Evolutionary conservation across 2,113 vertebrate species (phyloP).

Genomic region (Podilymbus podiceps): DNA sequence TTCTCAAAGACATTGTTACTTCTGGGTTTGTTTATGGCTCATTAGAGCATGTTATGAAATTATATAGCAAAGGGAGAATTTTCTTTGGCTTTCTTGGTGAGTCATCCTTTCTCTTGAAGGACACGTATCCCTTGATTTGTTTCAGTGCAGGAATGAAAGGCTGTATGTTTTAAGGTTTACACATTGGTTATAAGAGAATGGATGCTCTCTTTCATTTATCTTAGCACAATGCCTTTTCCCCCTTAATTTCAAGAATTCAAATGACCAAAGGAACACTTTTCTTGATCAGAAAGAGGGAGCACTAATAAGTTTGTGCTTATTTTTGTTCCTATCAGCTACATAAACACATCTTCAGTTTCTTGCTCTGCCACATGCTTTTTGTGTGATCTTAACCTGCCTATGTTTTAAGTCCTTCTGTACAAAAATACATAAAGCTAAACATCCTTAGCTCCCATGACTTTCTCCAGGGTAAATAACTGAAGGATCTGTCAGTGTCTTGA

Average conservation of each 20-base stretch:
- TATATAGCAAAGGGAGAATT: neutral
- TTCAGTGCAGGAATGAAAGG: neutral
- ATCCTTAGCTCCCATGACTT: neutral
- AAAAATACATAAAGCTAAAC: neutral
- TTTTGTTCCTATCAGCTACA: neutral
- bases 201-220: neutral
- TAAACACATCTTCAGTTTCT: neutral
- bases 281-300: neutral
- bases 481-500: neutral
- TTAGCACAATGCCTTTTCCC: neutral
- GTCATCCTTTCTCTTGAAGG: conserved; percentile 14
- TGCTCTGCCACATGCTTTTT: neutral
- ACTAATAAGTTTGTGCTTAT: neutral
- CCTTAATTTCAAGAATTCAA: neutral
- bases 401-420: neutral
- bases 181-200: neutral
- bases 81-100: conserved; percentile 15
- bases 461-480: neutral
- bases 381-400: neutral
- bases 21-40: neutral
- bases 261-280: neutral
- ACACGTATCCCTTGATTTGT: neutral
- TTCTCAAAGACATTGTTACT: neutral
- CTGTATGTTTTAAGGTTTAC: neutral
- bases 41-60: neutral